Evolutionary conservation across 2,888 invertebrate genomes (phyloP).

Genomic region (Drosophila bunnanda): DNA sequence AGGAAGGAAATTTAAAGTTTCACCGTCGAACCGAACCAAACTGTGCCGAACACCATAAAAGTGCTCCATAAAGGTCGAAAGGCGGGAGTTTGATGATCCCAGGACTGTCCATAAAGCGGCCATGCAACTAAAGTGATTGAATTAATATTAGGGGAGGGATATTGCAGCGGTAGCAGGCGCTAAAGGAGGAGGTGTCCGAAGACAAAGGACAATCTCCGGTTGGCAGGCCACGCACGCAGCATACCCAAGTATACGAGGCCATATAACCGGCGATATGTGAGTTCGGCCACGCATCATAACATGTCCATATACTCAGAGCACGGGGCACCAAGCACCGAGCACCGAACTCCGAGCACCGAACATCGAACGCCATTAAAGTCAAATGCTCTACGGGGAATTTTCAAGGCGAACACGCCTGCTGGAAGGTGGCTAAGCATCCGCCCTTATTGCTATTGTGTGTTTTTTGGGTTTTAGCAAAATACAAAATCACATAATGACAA

Average conservation of each 20-base stretch:
- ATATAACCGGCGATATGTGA: conserved; percentile 35
- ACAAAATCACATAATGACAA: conserved; percentile 66
- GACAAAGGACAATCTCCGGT: conserved; percentile 36
- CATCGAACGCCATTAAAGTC: conserved; percentile 76
- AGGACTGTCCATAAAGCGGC: conserved; percentile 45
- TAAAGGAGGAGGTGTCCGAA: conserved; percentile 12
- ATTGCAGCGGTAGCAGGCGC: conserved; percentile 22
- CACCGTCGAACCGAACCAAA: conserved; percentile 25
- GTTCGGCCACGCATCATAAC: conserved; percentile 79
- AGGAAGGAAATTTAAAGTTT: conserved; percentile 51
- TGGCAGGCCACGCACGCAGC: conserved; percentile 65
- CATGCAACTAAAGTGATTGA: conserved; percentile 71
- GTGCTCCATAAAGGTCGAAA: conserved; percentile 41
- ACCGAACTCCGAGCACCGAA: conserved; percentile 51
- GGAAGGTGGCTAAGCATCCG: conserved; percentile 36
- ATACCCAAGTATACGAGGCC: conserved; percentile 36
- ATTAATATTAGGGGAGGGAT: conserved; percentile 56
- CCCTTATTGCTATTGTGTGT: conserved; percentile 38
- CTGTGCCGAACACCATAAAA: conserved; percentile 35
- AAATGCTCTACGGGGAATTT: conserved; percentile 76
- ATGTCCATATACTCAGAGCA: conserved; percentile 74
- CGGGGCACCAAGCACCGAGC: conserved; percentile 23
- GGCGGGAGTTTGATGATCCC: conserved; percentile 43
- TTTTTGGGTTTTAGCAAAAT: conserved; percentile 41
- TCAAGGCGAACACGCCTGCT: conserved; percentile 43